A percentile compares a stretch with the other conserved stretches of the same genome.
These are phyloP conservation scores for Clarias macrocephalus DNA, from an alignment of 2,113 vertebrate genomes.

Conservation along the genomic window DNA sequence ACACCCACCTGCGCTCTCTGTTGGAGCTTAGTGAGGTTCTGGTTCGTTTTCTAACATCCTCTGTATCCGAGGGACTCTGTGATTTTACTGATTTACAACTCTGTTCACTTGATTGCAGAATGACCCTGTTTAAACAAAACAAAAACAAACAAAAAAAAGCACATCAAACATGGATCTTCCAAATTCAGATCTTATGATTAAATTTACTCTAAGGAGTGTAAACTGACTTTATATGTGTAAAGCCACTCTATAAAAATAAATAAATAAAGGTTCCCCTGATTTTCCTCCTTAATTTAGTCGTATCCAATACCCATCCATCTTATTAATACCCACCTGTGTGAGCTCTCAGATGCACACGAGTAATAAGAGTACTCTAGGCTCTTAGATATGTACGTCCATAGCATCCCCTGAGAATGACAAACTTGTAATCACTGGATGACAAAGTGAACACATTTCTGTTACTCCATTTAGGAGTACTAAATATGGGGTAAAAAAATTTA, in stretches of 20 bases:
- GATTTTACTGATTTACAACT: conserved; percentile 80
- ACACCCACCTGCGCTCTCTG: conserved; percentile 59
- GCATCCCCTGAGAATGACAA: too few species aligned
- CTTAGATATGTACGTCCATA: too few species aligned
- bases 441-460: too few species aligned
- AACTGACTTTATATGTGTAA: neutral
- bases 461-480: too few species aligned
- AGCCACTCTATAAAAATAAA: neutral
- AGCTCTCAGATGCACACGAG: too few species aligned
- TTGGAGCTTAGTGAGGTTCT: conserved; percentile 70
- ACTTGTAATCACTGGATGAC: too few species aligned
- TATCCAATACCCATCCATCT: too few species aligned
- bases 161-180: neutral
- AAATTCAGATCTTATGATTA: neutral
- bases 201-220: conserved; percentile 66
- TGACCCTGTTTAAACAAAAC: conserved; percentile 72
- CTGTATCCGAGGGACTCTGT: conserved; percentile 77
- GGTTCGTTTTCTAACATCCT: conserved; percentile 86
- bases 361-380: too few species aligned
- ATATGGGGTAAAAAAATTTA: too few species aligned
- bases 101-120: conserved; percentile 86
- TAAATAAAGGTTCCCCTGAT: neutral
- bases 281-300: too few species aligned
- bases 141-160: neutral
- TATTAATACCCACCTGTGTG: too few species aligned